These are phyloP conservation scores for Enteromius unitaeniatus DNA, from an alignment of 2,797 vertebrate species.

Conservation along the genomic window DNA sequence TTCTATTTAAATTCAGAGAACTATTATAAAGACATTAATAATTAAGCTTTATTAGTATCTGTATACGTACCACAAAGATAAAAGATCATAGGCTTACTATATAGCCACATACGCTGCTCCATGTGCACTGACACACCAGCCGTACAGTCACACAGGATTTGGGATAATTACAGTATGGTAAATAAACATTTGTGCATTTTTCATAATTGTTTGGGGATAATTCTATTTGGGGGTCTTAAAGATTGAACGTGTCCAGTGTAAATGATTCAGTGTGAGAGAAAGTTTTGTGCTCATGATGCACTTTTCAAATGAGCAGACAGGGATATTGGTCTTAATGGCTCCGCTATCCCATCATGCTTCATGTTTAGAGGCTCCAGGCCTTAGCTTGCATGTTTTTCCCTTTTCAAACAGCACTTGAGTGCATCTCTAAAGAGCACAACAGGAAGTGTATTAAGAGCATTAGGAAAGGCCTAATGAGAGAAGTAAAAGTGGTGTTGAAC, in stretches of 20 bases:
- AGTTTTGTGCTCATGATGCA: neutral
- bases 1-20: too few relatives aligned
- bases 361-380: constrained; percentile 25
- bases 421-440: constrained; percentile 48
- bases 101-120: too few relatives aligned
- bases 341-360: constrained; percentile 14
- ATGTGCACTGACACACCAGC: too few relatives aligned
- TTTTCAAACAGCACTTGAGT: constrained; percentile 41
- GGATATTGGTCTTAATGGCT: constrained; percentile 10
- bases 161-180: too few relatives aligned
- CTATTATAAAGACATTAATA: too few relatives aligned
- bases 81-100: too few relatives aligned
- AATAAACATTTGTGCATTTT: too few relatives aligned
- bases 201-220: neutral
- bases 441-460: constrained; percentile 32
- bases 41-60: too few relatives aligned
- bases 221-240: neutral
- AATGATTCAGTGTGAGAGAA: neutral
- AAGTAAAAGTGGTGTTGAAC: neutral
- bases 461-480: neutral
- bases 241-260: too few relatives aligned
- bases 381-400: constrained; percentile 44
- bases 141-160: too few relatives aligned
- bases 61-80: too few relatives aligned
- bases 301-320: neutral